These are phyloP conservation scores for Ephestia elutella DNA, from an alignment of 1,140 invertebrate genomes.

Conservation along the genomic window DNA sequence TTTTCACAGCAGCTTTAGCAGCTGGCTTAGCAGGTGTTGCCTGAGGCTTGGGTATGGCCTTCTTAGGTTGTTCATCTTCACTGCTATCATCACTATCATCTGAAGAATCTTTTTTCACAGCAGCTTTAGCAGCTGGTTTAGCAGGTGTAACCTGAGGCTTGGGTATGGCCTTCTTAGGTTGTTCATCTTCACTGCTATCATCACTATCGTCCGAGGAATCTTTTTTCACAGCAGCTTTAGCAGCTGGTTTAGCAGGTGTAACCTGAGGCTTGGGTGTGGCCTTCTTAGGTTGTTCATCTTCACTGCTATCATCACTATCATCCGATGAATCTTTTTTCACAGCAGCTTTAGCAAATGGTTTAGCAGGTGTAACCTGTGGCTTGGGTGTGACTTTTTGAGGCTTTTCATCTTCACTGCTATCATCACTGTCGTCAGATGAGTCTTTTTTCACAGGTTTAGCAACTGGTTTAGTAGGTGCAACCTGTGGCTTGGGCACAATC, in stretches of 20 bases:
- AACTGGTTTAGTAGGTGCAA: conserved; percentile 8
- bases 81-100: conserved; percentile 16
- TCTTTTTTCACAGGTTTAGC: conserved; percentile 11
- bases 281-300: conserved; percentile 7
- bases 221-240: conserved; percentile 21
- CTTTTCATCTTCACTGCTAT: conserved; percentile 20
- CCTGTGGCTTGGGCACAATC: conserved; percentile 10
- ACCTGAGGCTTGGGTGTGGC: conserved; percentile 12
- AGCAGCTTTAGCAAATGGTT: conserved; percentile 3
- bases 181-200: conserved; percentile 9
- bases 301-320: conserved; percentile 10
- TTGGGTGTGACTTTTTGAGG: conserved; percentile 13
- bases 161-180: conserved; percentile 11
- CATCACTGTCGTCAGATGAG: conserved; percentile 16
- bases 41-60: conserved; percentile 8
- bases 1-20: conserved; percentile 14
- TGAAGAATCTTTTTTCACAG: conserved; percentile 29
- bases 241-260: conserved; percentile 10
- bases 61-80: conserved; percentile 18
- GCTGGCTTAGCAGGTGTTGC: conserved; percentile 7
- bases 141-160: neutral
- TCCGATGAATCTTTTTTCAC: conserved; percentile 11
- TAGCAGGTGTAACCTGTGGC: conserved; percentile 11
- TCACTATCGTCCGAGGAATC: conserved; percentile 25
- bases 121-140: conserved; percentile 12